A percentile compares a stretch with the other conserved stretches of the same genome.
Evolutionary conservation across 2,888 invertebrate genomes (phyloP).

Genomic region (Reticulitermes lucifugus): DNA sequence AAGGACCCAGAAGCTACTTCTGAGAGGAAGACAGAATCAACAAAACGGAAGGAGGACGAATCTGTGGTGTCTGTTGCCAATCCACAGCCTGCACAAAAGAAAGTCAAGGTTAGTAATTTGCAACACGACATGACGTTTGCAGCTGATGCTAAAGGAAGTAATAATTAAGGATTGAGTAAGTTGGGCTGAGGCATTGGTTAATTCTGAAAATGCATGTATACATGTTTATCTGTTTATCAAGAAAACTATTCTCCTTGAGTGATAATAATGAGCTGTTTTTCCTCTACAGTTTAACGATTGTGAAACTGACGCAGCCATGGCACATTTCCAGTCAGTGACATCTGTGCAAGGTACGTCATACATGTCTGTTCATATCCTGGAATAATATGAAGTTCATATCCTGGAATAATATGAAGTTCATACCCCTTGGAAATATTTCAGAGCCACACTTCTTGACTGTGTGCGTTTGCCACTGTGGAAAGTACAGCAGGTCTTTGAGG

Average conservation of each 20-base stretch:
- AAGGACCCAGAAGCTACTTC: slow-evolving; percentile 55
- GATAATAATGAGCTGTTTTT: too few species aligned
- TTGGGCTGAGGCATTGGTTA: too few species aligned
- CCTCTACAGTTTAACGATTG: too few species aligned
- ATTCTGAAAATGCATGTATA: too few species aligned
- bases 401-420: not conserved
- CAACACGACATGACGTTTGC: too few species aligned
- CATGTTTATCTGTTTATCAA: too few species aligned
- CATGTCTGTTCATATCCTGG: not conserved
- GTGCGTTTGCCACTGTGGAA: not conserved
- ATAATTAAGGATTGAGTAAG: too few species aligned
- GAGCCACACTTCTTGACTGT: not conserved
- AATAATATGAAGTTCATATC: not conserved
- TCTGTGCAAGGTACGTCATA: slow-evolving; percentile 6
- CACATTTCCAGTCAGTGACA: slow-evolving; percentile 8
- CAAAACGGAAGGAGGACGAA: slow-evolving; percentile 38
- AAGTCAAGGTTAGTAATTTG: slow-evolving; percentile 10
- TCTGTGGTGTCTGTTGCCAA: not conserved
- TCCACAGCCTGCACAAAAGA: slow-evolving; percentile 13
- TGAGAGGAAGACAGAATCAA: slow-evolving; percentile 45
- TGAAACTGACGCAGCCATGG: slow-evolving; percentile 21
- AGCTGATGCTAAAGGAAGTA: too few species aligned
- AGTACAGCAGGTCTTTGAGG: too few species aligned
- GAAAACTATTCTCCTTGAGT: too few species aligned
- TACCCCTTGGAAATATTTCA: not conserved